These are phyloP conservation scores for Pseudopodoces humilis DNA, from an alignment of 2,113 vertebrate species.

Conservation along the genomic window DNA sequence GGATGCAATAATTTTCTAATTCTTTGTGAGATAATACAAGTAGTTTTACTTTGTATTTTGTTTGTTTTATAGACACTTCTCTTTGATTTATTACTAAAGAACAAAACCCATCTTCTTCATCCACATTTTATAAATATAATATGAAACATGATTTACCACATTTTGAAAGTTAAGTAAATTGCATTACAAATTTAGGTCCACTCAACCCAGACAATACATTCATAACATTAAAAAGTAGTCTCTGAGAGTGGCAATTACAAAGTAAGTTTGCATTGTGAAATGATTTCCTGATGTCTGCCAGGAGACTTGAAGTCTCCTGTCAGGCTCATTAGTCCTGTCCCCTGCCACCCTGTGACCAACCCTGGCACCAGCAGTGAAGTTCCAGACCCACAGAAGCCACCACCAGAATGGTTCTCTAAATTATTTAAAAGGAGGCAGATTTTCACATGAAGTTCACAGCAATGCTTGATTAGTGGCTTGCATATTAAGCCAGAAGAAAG, in stretches of 20 bases:
- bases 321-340: neutral
- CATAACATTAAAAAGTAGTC: neutral
- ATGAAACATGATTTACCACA: neutral
- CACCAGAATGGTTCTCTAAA: neutral
- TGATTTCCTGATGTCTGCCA: neutral
- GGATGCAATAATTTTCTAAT: neutral
- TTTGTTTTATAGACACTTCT: neutral
- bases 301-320: neutral
- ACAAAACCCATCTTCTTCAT: neutral
- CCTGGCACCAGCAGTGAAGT: neutral
- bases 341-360: neutral
- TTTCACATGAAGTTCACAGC: neutral
- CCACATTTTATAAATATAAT: neutral
- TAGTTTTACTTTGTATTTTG: neutral
- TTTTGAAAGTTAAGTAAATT: neutral
- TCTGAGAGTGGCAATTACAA: neutral
- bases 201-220: neutral
- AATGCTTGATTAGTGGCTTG: neutral
- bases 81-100: neutral
- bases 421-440: neutral
- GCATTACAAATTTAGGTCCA: neutral
- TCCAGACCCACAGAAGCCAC: neutral
- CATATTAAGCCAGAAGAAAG: neutral
- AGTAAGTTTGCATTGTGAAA: neutral
- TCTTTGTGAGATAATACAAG: neutral